A percentile compares a stretch with the other conserved stretches of the same genome.
phyloP scores from a whole-genome alignment of 1,140 invertebrate genomes.

The Nasonia giraulti region DNA sequence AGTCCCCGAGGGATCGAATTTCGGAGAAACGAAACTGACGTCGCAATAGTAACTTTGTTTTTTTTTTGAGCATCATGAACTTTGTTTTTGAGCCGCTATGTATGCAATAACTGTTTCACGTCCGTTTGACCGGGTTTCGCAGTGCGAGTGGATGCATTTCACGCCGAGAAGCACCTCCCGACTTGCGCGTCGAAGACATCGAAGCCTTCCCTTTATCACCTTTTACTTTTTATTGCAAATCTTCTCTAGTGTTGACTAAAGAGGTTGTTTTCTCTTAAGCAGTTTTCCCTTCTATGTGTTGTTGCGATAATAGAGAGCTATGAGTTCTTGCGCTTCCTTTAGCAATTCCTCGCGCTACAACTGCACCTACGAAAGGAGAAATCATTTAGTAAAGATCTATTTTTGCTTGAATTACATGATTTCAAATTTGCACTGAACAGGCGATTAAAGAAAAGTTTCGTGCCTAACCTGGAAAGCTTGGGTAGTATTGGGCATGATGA shows the following conservation, averaged over 20 bases:
- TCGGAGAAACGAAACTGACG: constrained; percentile 46
- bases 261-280: constrained; percentile 13
- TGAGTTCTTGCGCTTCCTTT: constrained; percentile 55
- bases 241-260: constrained; percentile 33
- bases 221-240: constrained; percentile 38
- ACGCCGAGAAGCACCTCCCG: constrained; percentile 18
- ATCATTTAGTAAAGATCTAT: neutral
- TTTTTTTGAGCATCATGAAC: constrained; percentile 42
- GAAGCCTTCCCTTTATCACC: constrained; percentile 12
- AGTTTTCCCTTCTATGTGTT: constrained; percentile 53
- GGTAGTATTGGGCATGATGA: constrained; percentile 73
- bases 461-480: constrained; percentile 76
- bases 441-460: neutral
- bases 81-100: constrained; percentile 19
- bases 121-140: neutral
- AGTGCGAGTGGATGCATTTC: neutral
- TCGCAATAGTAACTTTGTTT: constrained; percentile 46
- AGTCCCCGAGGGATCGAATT: constrained; percentile 20
- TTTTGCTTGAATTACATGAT: neutral
- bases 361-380: constrained; percentile 77
- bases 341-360: constrained; percentile 75
- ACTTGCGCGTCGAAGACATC: constrained; percentile 29
- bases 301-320: constrained; percentile 67
- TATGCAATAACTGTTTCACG: neutral
- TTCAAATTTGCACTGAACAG: no score